A percentile compares a stretch with the other conserved stretches of the same genome.
phyloP scores from a whole-genome alignment of 2,113 vertebrate species.

The Phaethornis superciliosus region DNA sequence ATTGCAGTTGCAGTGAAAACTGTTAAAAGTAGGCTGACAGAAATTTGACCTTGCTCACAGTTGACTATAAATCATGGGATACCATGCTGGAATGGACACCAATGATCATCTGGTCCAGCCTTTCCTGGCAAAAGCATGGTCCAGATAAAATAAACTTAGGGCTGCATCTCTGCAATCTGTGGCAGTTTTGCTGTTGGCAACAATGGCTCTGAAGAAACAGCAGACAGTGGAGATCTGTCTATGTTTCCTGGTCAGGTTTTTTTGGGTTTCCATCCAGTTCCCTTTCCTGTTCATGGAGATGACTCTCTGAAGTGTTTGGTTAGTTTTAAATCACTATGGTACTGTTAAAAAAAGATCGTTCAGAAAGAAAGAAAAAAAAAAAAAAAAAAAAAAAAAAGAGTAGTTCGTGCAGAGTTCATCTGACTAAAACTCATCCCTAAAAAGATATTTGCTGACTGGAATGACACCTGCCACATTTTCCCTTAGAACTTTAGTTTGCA shows the following conservation, averaged over 20 bases:
- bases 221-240: not conserved
- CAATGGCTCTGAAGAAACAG: not conserved
- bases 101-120: too few species aligned
- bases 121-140: too few species aligned
- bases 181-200: constrained; percentile 1
- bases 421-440: not conserved
- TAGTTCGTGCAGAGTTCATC: not conserved
- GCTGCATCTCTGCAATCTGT: not conserved
- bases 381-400: not conserved
- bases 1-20: not conserved
- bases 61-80: not conserved
- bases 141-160: not conserved
- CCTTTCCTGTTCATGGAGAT: not conserved
- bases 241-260: not conserved
- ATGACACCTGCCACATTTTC: not conserved
- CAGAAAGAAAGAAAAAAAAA: not conserved
- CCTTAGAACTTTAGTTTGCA: not conserved
- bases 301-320: not conserved
- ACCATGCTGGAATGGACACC: too few species aligned
- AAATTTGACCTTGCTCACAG: not conserved
- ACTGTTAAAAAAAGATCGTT: not conserved
- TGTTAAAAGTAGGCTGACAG: not conserved
- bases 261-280: not conserved
- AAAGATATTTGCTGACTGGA: not conserved
- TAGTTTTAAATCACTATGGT: not conserved